These are phyloP conservation scores for Montifringilla adamsi DNA, from an alignment of 2,113 vertebrate genomes.

Conservation along the genomic window DNA sequence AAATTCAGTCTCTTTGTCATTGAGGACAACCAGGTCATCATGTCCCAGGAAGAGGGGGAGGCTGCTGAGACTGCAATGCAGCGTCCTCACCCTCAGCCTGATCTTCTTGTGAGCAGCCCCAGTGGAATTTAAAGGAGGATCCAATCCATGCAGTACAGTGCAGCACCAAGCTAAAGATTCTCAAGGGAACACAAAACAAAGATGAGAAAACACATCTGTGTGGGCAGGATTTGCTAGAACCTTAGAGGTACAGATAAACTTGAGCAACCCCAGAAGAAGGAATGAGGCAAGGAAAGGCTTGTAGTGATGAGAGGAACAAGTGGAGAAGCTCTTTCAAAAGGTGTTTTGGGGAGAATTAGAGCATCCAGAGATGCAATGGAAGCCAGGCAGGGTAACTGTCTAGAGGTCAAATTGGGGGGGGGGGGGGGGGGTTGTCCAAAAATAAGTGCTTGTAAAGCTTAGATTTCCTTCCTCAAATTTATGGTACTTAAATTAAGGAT, in stretches of 20 bases:
- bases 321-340: neutral
- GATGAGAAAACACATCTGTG: neutral
- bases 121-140: neutral
- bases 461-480: neutral
- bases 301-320: neutral
- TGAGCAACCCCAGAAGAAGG: neutral
- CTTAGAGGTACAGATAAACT: neutral
- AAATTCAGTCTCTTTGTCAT: neutral
- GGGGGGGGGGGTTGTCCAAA: too few relatives aligned
- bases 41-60: neutral
- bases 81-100: neutral
- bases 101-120: neutral
- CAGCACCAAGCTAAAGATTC: neutral
- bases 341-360: neutral
- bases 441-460: neutral
- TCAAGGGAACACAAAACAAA: neutral
- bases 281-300: neutral
- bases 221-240: neutral
- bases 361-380: neutral
- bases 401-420: rapidly evolving
- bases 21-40: neutral
- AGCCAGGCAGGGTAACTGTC: neutral
- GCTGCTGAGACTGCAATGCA: neutral
- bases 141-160: neutral
- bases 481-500: neutral